Base-by-base conservation (phyloP, 2,797 vertebrate genomes). In the Helostoma temminkii region DNA sequence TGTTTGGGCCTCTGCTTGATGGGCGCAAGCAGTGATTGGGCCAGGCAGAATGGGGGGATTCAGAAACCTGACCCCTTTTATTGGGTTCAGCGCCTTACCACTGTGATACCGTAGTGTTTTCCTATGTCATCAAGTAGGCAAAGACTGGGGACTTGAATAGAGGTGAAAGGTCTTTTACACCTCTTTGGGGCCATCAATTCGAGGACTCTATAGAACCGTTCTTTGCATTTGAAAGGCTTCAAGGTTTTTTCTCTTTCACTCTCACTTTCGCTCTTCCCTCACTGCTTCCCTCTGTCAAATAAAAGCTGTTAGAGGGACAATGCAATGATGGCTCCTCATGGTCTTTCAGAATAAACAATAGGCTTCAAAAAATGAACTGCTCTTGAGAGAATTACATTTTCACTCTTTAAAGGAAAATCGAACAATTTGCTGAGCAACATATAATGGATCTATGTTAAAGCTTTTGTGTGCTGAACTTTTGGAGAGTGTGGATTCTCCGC, bases 151-250 rank as follows among this genome's bases (percentile, higher is more conserved):
- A 81, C 80, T 83, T 97, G 95, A 97, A 98, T 96, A 95, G 95
- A 95, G 91, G 94, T 93, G 93, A 96, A 94, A 95, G 91, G 93
- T 93, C 92, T 93, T 96, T 96, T 93, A 96, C 96, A 95, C 93
- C 95, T 95, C 95, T 96, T 97, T 97, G 94, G 95, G 91, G 89
- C 95, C 95, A 94, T 97, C 96, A 97, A 95, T 97, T 95, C 91
- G 91, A 90, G 86, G 86, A 93, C 94, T 94, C 94, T 92, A 90
- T 93, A 93, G 94, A 94, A 91, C 88, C 60, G 69, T 65, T 91
- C 85, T 98, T 96, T 97, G 94, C 97, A 98, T 98, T 93, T 98
- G 95, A 98, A 99, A 97, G 92, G 94, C 95, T 95, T 96, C 94
- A 93, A 93, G 87, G 63, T 94, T 91, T 94, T 89, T 89, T 91